Evolutionary conservation across 2,888 invertebrate species (phyloP), one percentile per base, ranked within the genome.

Genomic region (Orchesella flavescens): DNA sequence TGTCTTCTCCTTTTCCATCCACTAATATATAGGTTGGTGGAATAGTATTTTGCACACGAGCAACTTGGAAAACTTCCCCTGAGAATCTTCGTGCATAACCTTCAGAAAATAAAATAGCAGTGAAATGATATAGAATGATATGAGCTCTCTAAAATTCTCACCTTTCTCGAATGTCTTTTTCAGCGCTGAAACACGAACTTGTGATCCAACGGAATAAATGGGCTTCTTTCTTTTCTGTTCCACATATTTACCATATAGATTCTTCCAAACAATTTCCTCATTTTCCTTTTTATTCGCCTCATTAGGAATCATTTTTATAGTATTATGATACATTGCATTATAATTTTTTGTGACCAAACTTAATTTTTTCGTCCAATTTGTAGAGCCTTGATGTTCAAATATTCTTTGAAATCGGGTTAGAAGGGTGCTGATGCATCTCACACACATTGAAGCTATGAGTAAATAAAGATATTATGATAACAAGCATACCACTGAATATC

Each of bases 81-180:
- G 7, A 19, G 15, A 44, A 68, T 13, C 49, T 9, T 10, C 21
- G 9, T 1, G 68, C 7, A 44, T 44, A 44, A 44, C 44, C 44
- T 44, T 44, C 7, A 44, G 12, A 44, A 44, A 9, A 9, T 12
- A 44, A 44, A 44, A 44, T 9, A 44, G 7, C 44, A 12, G 7
- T 44, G 7, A 7, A 44, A 44, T 12, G 44, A 9, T 44, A 7
- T 44, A 9, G 44, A 7, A 44, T 44, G 9, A 44, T 9, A 44
- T 9, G 12, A 44, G 12, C n/a, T n/a, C n/a, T n/a, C 7, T 44
- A 12, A 44, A 7, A 44, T 12, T 46, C 21, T 44, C 13, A 4
- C 68, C 68, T 49, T 68, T 68, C 15, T 44, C 44, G 46, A 68
- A 68, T 4, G 21, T 44, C 12, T 68, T 46, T 21, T 68, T 68